Conservation (phyloP, 1,140 invertebrate species). For the Maniola jurtina region DNA sequence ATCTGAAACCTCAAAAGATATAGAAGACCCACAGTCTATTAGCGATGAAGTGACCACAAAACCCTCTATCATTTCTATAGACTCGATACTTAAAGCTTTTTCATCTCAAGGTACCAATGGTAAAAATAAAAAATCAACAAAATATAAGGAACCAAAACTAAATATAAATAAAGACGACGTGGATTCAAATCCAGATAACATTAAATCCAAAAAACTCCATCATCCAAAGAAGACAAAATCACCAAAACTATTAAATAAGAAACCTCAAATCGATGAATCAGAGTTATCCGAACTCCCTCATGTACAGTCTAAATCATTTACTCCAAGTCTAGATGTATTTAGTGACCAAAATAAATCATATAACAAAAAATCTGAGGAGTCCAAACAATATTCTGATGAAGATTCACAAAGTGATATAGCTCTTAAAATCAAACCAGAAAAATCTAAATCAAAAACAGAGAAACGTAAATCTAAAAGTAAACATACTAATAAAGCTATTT, state of each 20-base stretch:
- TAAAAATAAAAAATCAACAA: not conserved
- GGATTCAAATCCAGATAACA: not conserved
- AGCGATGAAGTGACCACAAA: not conserved
- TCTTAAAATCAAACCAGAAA: not conserved
- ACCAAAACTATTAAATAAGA: not conserved
- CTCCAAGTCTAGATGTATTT: not conserved
- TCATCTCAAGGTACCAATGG: too few species aligned
- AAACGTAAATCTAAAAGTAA: not conserved
- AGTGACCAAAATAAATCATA: conserved; percentile 21
- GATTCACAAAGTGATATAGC: too few species aligned
- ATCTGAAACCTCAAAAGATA: not conserved
- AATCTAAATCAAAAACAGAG: not conserved
- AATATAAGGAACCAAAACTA: not conserved
- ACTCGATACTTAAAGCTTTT: not conserved
- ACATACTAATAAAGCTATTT: not conserved
- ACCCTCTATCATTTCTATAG: not conserved
- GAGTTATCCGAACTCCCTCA: not conserved
- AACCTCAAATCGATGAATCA: not conserved
- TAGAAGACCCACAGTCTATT: too few species aligned
- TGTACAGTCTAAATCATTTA: not conserved
- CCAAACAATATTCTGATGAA: too few species aligned
- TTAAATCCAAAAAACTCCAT: not conserved
- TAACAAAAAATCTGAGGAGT: not conserved
- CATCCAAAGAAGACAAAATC: not conserved
- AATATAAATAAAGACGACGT: not conserved